Base-by-base conservation (phyloP, 1,140 invertebrate species). In the Drosophila mayri region DNA sequence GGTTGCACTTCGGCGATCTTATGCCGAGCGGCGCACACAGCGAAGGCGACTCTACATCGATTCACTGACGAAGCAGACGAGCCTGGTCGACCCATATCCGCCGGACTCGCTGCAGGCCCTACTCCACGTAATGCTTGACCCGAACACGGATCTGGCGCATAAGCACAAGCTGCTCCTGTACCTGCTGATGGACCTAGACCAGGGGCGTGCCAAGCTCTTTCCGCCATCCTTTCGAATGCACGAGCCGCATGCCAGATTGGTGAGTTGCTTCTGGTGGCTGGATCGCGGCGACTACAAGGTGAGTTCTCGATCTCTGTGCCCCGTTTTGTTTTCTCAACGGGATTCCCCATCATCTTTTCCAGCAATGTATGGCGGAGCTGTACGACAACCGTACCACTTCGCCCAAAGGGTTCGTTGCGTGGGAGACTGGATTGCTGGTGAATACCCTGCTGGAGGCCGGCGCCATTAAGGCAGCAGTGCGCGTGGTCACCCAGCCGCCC, bases 81-180 rank as follows among this genome's bases (percentile, higher is more conserved):
- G 11, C 4, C 38, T 75, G n/a, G 16, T 7, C 18, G 2, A 91
- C 91, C 6, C 94, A n/a, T 99, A 98, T 94, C 97, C 98, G 6
- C 97, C 97, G 0, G 94, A 95, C 0, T 96, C 96, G 1, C 85
- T 98, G 16, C 96, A 97, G 91, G 95, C 96, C 0, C 81, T 98
- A 2, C 87, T 98, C 12, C 94, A 95, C 25, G 94, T 95, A 9
- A 97, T 97, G 92, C 92, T 98, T 12, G 92, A 96, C 2, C 94
- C 95, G 6, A 95, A 95, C 46, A 93, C 94, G 0, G 93, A 95
- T 8, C 93, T 95, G 7, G 92, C 94, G 14, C 93, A 94, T 38
- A 98, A 98, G 91, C 96, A 98, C 82, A 95, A 95, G 6, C 93
- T 98, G 1, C 93, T 96, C 0, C 94, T 97, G 16, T 99, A 98